Conservation (phyloP, 64 coral and sea anemone species). For the Hydrozoanthus tunicans region DNA sequence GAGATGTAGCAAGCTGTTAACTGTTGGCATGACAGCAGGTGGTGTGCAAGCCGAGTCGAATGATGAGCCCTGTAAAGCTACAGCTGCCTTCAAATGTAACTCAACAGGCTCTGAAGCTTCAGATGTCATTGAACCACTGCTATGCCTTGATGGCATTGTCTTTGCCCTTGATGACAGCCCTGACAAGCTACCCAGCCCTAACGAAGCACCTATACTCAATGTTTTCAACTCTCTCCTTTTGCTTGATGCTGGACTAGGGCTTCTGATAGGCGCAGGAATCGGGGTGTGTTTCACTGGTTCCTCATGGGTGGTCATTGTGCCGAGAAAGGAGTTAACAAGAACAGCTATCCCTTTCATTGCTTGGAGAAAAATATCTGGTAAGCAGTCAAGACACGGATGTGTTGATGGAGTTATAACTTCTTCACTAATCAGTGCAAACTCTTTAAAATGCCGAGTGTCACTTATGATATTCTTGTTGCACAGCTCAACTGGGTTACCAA, state of each 20-base stretch:
- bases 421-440: slow-evolving; percentile 85
- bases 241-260: slow-evolving; percentile 66
- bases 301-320: slow-evolving; percentile 65
- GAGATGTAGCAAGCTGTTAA: slow-evolving; percentile 91
- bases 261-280: slow-evolving; percentile 82
- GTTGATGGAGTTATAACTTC: slow-evolving; percentile 68
- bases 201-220: slow-evolving; percentile 63
- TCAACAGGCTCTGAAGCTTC: slow-evolving; percentile 16
- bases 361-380: slow-evolving; percentile 89
- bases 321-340: slow-evolving; percentile 72
- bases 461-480: slow-evolving; percentile 90
- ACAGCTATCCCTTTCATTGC: slow-evolving; percentile 98
- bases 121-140: slow-evolving; percentile 55
- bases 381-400: slow-evolving; percentile 79
- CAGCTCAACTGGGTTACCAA: slow-evolving; percentile 93
- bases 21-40: slow-evolving; percentile 64
- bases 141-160: slow-evolving; percentile 81
- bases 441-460: slow-evolving; percentile 89
- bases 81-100: neutral
- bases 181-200: slow-evolving; percentile 56
- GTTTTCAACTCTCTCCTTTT: slow-evolving; percentile 84
- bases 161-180: slow-evolving; percentile 67
- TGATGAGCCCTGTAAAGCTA: neutral
- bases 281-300: slow-evolving; percentile 87
- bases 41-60: slow-evolving; percentile 21